phyloP scores from a whole-genome alignment of 2,888 invertebrate genomes.

The Nomada hirtipes region DNA sequence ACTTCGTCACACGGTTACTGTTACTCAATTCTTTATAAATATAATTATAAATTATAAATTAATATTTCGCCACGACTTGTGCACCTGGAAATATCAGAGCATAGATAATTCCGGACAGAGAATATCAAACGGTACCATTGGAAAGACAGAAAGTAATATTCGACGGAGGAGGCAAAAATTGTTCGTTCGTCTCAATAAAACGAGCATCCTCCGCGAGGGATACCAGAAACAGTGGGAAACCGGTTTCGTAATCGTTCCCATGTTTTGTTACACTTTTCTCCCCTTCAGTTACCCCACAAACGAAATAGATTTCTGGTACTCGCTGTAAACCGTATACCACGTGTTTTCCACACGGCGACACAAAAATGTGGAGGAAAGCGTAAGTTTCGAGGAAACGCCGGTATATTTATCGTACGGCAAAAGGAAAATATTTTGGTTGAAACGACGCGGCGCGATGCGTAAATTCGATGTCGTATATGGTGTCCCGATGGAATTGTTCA shows the following conservation, averaged over 20 bases:
- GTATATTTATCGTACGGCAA: conserved; percentile 13
- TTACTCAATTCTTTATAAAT: no score
- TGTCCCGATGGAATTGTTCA: background rate
- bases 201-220: background rate
- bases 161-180: no score
- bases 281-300: background rate
- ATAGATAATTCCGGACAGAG: no score
- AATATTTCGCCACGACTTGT: no score
- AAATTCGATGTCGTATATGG: background rate
- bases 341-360: background rate
- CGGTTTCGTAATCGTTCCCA: conserved; percentile 15
- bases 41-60: no score
- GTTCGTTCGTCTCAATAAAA: background rate
- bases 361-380: background rate
- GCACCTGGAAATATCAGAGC: no score
- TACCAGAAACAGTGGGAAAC: conserved; percentile 18
- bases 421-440: conserved; percentile 27
- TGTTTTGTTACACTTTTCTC: background rate
- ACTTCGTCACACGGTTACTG: no score
- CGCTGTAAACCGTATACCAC: background rate
- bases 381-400: background rate
- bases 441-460: background rate
- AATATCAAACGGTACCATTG: no score
- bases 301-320: background rate
- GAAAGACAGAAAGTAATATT: background rate